Evolutionary conservation across 2,113 vertebrate genomes (phyloP), one percentile per base, ranked within the genome.

Genomic region (Nansenia antarctica): DNA sequence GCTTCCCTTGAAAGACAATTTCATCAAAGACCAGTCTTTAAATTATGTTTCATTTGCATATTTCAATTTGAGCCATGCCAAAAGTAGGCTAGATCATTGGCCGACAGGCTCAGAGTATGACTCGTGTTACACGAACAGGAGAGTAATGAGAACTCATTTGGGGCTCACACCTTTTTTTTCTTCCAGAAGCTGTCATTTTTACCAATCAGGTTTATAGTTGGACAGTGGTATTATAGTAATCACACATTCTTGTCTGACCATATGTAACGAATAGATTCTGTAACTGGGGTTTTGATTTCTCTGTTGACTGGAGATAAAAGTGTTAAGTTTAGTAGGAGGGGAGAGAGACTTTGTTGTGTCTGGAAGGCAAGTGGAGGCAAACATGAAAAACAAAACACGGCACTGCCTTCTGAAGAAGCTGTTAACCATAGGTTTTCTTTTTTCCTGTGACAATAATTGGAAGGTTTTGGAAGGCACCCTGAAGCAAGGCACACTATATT

Each of bases 11-110:
- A 60, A 74, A 84, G 79, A 82, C 81, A 77, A 70, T 85, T 83
- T 65, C 65, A 82, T 83, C 67, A 64, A 31, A 32, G 69, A 61
- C 76, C 74, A 82, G 74, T 76, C 76, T 81, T n/a, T 84, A 88
- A 87, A 86, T 74, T 74, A 85, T 76, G 74, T 77, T 83, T 82
- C 83, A 86, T 87, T 70, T 87, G 81, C 81, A 82, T 82, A 82
- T 88, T 83, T 84, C 79, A 86, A 84, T 87, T 87, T 84, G 58
- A 79, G 60, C 42, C 0, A 24, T 58, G 63, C 60, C 79, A 78
- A 74, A 88, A 87, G 82, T 85, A n/a, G n/a, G n/a, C n/a, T n/a
- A 85, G 77, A 84, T 69, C 65, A 68, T 11, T 20, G 29, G 58
- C 60, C 72, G 68, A 59, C n/a, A n/a, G n/a, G n/a, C 73, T 71